These are phyloP conservation scores for Himalopsyche japonica DNA, from an alignment of 2,888 invertebrate genomes.

Conservation along the genomic window DNA sequence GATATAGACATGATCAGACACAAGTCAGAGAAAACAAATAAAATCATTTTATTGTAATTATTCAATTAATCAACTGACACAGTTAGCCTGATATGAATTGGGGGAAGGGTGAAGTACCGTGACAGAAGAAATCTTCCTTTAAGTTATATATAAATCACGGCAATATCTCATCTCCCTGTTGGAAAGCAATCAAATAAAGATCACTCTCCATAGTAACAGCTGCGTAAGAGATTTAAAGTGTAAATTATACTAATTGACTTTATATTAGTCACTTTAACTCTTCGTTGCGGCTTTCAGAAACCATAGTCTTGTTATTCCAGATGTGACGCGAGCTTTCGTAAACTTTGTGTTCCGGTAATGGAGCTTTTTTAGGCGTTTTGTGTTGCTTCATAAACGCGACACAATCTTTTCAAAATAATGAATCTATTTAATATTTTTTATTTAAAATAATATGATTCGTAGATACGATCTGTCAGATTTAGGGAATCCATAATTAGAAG, in stretches of 20 bases:
- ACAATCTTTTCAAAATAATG: too few species aligned
- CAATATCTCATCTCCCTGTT: background rate
- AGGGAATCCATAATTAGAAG: too few species aligned
- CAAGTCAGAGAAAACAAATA: too few species aligned
- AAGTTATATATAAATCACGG: slow-evolving; percentile 1
- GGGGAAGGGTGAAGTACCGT: too few species aligned
- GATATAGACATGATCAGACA: too few species aligned
- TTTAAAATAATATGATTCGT: too few species aligned
- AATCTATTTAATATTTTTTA: too few species aligned
- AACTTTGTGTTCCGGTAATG: slow-evolving; percentile 18
- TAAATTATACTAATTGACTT: slow-evolving; percentile 39
- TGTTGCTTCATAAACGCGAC: background rate
- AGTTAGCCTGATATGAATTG: too few species aligned
- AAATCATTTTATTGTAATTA: too few species aligned
- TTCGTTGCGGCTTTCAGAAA: slow-evolving; percentile 3
- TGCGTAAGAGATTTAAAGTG: slow-evolving; percentile 31
- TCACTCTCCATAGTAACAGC: slow-evolving; percentile 23
- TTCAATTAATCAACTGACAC: too few species aligned
- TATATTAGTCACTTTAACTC: slow-evolving; percentile 25
- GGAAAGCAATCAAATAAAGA: slow-evolving; percentile 31
- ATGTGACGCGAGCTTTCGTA: slow-evolving; percentile 29
- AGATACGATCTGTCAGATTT: too few species aligned
- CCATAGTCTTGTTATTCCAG: slow-evolving; percentile 28
- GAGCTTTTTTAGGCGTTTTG: slow-evolving; percentile 9
- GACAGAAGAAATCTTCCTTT: background rate